Base-by-base conservation (phyloP, 2,113 vertebrate genomes). In the Eleginops maclovinus region DNA sequence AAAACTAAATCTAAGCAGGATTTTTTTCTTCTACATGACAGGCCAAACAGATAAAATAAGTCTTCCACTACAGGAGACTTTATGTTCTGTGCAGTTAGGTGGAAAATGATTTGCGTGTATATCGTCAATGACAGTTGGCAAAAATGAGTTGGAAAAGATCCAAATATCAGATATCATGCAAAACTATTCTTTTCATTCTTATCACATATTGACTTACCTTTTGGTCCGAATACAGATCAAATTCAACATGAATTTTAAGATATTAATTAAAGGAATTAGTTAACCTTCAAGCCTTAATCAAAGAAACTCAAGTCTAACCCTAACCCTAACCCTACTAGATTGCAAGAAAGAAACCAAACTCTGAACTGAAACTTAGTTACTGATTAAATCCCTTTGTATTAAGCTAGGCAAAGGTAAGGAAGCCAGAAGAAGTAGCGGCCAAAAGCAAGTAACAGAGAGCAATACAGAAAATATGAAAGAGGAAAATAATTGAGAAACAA, bases 311-410 rank as follows among this genome's bases (percentile, higher is more conserved):
- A 36, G 31, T 36, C 31, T 8, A 31, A 31, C 31, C 31, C 31
- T 44, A n/a, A 49, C n/a, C 65, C 9, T 74, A 10, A 53, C 28
- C 28, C 4, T 31, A 44, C 51, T 65, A n/a, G 19, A 66, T 15
- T 66, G 19, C 73, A 59, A 68, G 17, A 56, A 13, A 47, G 55
- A 66, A 51, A 68, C 15, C 50, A 51, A 56, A 56, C 51, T 43
- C 21, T 71, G 64, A 83, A 72, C 9, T 64, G 46, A 70, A 83
- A 49, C 51, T 60, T 41, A 77, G 66, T 40, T 50, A 47, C 21
- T 67, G 31, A 55, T 77, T 43, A 59, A 55, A 68, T 1, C 21
- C 68, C 47, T 70, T 59, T 77, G 51, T 50, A 51, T 62, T 24
- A 63, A 75, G 21, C 10, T n/a, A 65, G 8, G 49, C 41, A 66